Conservation (phyloP, 2,113 vertebrate genomes). For the Polyodon spathula region DNA sequence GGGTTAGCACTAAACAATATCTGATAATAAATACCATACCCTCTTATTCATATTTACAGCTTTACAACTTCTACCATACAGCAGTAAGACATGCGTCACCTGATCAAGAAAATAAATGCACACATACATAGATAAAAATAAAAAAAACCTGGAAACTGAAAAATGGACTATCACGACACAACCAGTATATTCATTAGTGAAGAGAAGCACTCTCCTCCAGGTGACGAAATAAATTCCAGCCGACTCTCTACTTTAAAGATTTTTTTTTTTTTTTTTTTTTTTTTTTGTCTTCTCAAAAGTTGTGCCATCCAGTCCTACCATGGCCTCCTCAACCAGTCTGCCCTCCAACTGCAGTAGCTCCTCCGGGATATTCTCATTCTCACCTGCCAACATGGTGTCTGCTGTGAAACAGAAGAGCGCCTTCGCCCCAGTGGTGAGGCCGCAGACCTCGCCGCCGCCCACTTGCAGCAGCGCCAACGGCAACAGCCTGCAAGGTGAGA, state of each 20-base stretch:
- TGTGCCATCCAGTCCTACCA: slow-evolving; percentile 87
- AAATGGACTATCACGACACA: too few species aligned
- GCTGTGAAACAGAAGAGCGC: slow-evolving; percentile 97
- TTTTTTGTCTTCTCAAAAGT: slow-evolving; percentile 68
- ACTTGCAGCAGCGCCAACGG: slow-evolving; percentile 93
- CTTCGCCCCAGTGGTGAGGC: slow-evolving; percentile 91
- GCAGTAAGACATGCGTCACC: too few species aligned
- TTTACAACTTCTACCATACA: too few species aligned
- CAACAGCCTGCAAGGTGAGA: slow-evolving; percentile 93
- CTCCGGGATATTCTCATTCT: slow-evolving; percentile 96
- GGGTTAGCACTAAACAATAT: too few species aligned
- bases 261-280: slow-evolving; percentile 27
- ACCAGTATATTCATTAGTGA: too few species aligned
- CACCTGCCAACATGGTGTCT: slow-evolving; percentile 96
- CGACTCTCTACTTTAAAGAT: slow-evolving; percentile 24
- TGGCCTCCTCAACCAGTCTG: slow-evolving; percentile 92
- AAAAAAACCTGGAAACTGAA: too few species aligned
- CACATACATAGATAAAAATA: too few species aligned
- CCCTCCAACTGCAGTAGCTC: slow-evolving; percentile 95
- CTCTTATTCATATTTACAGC: too few species aligned
- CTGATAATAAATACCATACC: too few species aligned
- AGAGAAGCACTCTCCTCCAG: too few species aligned
- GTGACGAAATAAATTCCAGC: too few species aligned
- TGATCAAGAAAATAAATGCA: too few species aligned
- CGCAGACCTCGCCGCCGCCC: slow-evolving; percentile 87